Percentiles rank a stretch among this genome's conserved stretches.
phyloP scores from a whole-genome alignment of 2,888 invertebrate genomes.

The Ganaspis brasiliensis region DNA sequence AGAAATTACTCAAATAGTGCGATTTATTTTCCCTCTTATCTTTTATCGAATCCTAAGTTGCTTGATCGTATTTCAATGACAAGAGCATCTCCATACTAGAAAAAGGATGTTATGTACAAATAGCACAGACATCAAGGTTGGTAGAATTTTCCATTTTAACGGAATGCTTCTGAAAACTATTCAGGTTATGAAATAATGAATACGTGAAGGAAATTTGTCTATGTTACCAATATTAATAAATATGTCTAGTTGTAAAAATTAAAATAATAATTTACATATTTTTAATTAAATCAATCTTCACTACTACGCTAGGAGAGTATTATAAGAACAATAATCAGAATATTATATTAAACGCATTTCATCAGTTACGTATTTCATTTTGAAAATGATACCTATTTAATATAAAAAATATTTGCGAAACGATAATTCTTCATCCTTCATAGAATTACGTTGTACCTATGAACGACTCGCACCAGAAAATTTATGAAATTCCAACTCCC shows the following conservation, averaged over 20 bases:
- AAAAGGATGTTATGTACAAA: not conserved
- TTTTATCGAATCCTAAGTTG: not conserved
- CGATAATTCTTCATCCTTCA: too few species aligned
- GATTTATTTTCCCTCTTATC: not conserved
- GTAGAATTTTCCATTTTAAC: conserved; percentile 15
- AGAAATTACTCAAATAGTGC: not conserved
- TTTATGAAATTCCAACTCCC: too few species aligned
- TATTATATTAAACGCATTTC: too few species aligned
- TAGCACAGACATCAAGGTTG: not conserved
- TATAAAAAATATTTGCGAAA: too few species aligned
- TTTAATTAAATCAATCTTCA: too few species aligned
- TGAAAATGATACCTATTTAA: too few species aligned
- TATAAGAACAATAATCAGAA: too few species aligned
- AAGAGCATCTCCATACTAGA: not conserved
- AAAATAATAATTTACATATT: too few species aligned
- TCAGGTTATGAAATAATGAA: not conserved
- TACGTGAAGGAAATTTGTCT: not conserved
- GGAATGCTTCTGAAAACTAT: conserved; percentile 28
- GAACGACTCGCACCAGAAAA: too few species aligned
- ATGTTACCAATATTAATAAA: not conserved
- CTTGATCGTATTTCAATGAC: conserved; percentile 24
- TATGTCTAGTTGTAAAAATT: not conserved
- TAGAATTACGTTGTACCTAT: too few species aligned
- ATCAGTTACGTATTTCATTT: too few species aligned
- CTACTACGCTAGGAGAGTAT: too few species aligned